Evolutionary conservation across 2,888 invertebrate genomes (phyloP).

Genomic region (Venusia cambrica): DNA sequence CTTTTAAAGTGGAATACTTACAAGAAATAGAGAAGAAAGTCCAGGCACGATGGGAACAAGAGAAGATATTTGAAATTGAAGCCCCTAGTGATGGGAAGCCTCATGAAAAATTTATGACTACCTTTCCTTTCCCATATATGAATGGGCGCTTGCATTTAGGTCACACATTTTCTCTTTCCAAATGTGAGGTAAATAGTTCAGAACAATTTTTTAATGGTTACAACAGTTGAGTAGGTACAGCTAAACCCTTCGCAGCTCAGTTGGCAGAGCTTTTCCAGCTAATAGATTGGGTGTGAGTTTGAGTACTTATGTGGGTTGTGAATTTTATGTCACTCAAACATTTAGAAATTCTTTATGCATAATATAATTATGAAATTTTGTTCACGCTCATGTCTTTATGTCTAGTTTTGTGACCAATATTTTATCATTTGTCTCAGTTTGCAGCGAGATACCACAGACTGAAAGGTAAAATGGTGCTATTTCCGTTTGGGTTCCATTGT

Average conservation of each 20-base stretch:
- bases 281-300: too few relatives aligned
- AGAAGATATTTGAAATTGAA: constrained; percentile 91
- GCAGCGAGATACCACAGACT: constrained; percentile 95
- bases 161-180: constrained; percentile 97
- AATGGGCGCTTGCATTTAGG: constrained; percentile 98
- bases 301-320: too few relatives aligned
- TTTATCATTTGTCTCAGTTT: too few relatives aligned
- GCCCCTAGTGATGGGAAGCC: constrained; percentile 84
- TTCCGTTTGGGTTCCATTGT: constrained; percentile 99
- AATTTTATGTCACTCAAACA: too few relatives aligned
- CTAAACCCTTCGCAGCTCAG: too few relatives aligned
- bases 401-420: too few relatives aligned
- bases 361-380: too few relatives aligned
- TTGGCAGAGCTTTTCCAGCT: too few relatives aligned
- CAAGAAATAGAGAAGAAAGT: constrained; percentile 93
- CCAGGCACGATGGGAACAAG: constrained; percentile 92
- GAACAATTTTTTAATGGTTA: too few relatives aligned
- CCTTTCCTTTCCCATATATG: constrained; percentile 99
- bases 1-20: constrained; percentile 96
- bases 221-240: too few relatives aligned
- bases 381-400: too few relatives aligned
- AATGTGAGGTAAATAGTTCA: constrained; percentile 90
- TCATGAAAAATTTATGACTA: constrained; percentile 93
- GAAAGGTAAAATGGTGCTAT: constrained; percentile 93
- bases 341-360: too few relatives aligned